Base-by-base conservation (phyloP, 2,113 vertebrate genomes). In the Galemys pyrenaicus region DNA sequence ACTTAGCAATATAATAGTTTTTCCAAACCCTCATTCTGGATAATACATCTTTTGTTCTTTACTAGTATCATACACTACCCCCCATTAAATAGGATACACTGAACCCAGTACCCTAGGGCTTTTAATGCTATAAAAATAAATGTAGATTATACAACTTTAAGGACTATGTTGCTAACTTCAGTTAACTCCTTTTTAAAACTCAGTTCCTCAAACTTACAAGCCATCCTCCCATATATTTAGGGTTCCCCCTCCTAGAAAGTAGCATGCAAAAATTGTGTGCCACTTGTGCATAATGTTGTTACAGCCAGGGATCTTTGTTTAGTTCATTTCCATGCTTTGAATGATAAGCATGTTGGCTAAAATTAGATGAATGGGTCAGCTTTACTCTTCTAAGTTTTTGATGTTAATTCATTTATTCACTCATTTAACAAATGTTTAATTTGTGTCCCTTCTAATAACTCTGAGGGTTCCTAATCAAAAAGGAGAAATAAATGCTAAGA, bases 81-180 rank as follows among this genome's bases (percentile, higher is more conserved):
- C 37, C 73, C 51, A 46, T 86, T 95, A 73, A 88, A 91, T 68
- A 89, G 81, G 54, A 93, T 87, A 71, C 56, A 62, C 30, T 68
- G 58, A 78, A 54, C 46, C 89, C 64, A 86, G 65, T 81, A 79
- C 91, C 39, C 58, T 58, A 71, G 75, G 51, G 3, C 11, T 80
- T 91, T 89, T 80, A 89, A 41, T 80, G 46, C 79, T 58, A 44
- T 93, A 79, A 95, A 96, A 93, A 92, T 95, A 95, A 87, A 87
- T 83, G 77, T 58, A 93, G 35, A 73, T 22, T 16, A 22, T 58
- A n/a, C 67, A 44, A 41, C 26, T 90, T 95, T 83, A 81, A 91
- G 15, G 51, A 88, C 32, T 68, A 32, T 78, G n/a, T 51, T 51
- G 9, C 35, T 86, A 73, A 92, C 46, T 89, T 95, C 62, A 95